These are phyloP conservation scores for Drosophila sulfurigaster DNA, from an alignment of 1,140 invertebrate species.

Conservation along the genomic window DNA sequence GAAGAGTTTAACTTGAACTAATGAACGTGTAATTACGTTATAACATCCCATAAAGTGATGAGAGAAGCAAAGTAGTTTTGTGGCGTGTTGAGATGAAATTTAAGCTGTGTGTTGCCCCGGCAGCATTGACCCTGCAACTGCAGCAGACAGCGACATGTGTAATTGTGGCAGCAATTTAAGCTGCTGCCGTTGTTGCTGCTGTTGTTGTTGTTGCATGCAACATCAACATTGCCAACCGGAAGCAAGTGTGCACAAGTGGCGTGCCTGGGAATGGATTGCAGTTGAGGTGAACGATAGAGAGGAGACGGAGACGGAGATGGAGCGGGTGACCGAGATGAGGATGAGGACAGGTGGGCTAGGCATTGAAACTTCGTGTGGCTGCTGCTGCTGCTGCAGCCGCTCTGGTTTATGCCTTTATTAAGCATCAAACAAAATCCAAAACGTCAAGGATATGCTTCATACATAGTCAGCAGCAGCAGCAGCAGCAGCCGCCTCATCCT, in stretches of 20 bases:
- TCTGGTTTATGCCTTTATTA: slow-evolving; percentile 77
- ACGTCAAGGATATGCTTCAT: slow-evolving; percentile 77
- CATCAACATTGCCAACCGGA: slow-evolving; percentile 68
- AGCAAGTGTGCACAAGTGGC: slow-evolving; percentile 64
- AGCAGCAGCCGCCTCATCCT: slow-evolving; percentile 64
- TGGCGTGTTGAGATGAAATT: slow-evolving; percentile 62
- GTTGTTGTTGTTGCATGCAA: slow-evolving; percentile 61
- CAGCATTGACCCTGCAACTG: slow-evolving; percentile 81
- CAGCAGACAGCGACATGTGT: slow-evolving; percentile 72
- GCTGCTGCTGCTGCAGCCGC: slow-evolving; percentile 35
- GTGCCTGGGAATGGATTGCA: slow-evolving; percentile 41
- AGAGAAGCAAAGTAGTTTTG: not conserved
- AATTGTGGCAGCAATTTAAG: slow-evolving; percentile 81
- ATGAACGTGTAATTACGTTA: not conserved
- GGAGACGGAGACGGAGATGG: slow-evolving; percentile 13
- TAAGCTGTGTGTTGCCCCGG: slow-evolving; percentile 25
- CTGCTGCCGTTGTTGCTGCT: slow-evolving; percentile 39
- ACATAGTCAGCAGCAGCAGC: slow-evolving; percentile 68
- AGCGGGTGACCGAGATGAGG: not conserved
- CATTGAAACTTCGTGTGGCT: slow-evolving; percentile 65
- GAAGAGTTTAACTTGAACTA: not conserved
- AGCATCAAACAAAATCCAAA: slow-evolving; percentile 81
- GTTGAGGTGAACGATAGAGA: not conserved
- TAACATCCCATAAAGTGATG: not conserved
- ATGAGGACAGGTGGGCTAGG: slow-evolving; percentile 14